Base-by-base conservation (phyloP, 2,888 invertebrate genomes). In the Epinotia bilunana region DNA sequence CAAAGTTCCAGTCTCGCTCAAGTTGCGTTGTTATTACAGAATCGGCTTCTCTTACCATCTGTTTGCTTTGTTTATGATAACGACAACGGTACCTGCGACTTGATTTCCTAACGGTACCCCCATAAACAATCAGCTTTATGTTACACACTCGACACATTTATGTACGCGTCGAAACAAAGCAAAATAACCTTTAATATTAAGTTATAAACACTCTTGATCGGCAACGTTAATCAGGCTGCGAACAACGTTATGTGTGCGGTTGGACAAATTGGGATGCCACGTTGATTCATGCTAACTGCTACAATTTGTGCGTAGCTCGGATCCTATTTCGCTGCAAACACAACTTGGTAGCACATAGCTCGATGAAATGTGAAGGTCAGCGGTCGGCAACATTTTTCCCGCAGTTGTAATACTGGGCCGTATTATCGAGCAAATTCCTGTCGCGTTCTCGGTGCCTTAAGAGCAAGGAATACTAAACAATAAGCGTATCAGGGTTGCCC, bases 91-190 rank as follows among this genome's bases (percentile, higher is more conserved):
- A 67, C 75, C 75, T 65, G 72, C 12, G 67, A 75, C 71, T 75
- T 75, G 75, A 75, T 75, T 75, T 75, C 75, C 75, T 75, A 55
- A 65, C 65, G 71, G 72, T 62, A 75, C 75, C 75, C 75, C 61
- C 67, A 72, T 75, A 75, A 75, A 75, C 65, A 75, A 72, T 67
- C 75, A 72, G 67, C 75, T 75, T 74, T 75, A 72, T 67, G 75
- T 60, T 61, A 72, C 65, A 53, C 53, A 62, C 23, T 28, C 65
- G 57, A 71, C 74, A 74, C 60, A 43, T 63, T 74, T 70, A 60
- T 23, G 13, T 28, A 23, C 20, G 18, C 43, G 49, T 13, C 57
- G 23, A 60, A 60, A n/a, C 33, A 46, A 55, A 39, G 39, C 23
- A 65, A 65, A 60, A 71, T 65, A 60, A 20, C 46, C 53, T 39